A percentile compares a stretch with the other conserved stretches of the same genome.
phyloP scores from a whole-genome alignment of 2,113 vertebrate species.

The Myocastor coypus region DNA sequence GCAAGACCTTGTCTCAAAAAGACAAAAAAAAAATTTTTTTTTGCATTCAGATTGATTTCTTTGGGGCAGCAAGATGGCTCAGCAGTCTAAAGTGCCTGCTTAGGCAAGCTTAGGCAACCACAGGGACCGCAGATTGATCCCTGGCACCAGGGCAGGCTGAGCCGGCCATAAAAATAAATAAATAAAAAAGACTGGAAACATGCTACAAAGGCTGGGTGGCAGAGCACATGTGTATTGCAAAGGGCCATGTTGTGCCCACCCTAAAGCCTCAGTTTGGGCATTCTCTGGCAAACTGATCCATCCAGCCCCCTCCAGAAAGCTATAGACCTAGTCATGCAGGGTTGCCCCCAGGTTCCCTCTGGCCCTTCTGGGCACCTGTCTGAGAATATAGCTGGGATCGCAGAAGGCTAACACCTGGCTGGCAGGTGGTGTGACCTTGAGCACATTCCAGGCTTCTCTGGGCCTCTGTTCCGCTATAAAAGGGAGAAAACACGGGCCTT shows the following conservation, averaged over 20 bases:
- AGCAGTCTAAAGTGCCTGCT: too few species aligned
- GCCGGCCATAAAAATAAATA: too few species aligned
- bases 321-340: neutral
- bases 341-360: neutral
- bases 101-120: too few species aligned
- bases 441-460: neutral
- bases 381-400: neutral
- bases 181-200: neutral
- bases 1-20: too few species aligned
- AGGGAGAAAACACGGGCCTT: accelerated
- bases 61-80: too few species aligned
- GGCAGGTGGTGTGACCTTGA: neutral
- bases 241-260: accelerated
- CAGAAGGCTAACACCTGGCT: neutral
- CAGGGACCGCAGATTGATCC: too few species aligned
- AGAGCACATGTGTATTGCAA: neutral
- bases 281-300: accelerated
- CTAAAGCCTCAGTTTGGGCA: neutral
- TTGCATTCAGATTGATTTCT: too few species aligned
- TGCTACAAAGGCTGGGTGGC: neutral
- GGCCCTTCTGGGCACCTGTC: neutral
- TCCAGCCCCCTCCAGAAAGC: neutral
- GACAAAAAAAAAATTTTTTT: too few species aligned
- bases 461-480: neutral
- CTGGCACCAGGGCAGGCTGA: too few species aligned